A percentile compares a stretch with the other conserved stretches of the same genome.
Conservation (phyloP, 2,888 invertebrate genomes). For the Oligia strigilis region DNA sequence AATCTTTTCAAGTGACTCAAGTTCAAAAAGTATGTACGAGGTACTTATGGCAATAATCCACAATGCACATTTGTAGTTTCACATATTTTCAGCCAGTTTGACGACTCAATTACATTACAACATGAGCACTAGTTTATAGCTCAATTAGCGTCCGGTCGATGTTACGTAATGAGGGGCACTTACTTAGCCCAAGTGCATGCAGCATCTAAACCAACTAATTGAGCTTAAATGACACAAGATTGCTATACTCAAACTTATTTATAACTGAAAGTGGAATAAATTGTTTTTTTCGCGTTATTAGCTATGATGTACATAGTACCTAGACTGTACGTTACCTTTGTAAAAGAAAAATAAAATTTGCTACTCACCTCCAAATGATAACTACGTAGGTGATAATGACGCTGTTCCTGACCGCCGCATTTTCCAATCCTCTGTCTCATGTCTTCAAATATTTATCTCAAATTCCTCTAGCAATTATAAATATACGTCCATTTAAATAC, state of each 20-base stretch:
- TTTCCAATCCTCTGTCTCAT: neutral
- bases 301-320: neutral
- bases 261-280: slow-evolving; percentile 7
- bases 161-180: neutral
- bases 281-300: neutral
- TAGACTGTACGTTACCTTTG: neutral
- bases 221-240: slow-evolving; percentile 6
- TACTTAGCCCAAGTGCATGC: neutral
- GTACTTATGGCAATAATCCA: neutral
- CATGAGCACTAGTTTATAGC: slow-evolving; percentile 19
- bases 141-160: slow-evolving; percentile 3
- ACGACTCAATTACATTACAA: neutral
- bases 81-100: neutral
- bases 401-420: neutral
- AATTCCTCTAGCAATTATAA: slow-evolving; percentile 28
- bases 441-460: neutral
- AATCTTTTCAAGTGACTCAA: neutral
- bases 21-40: neutral
- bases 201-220: slow-evolving; percentile 10
- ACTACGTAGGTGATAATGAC: neutral
- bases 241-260: neutral
- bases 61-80: neutral
- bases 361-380: neutral
- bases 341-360: neutral
- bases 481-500: slow-evolving; percentile 33